Conservation (phyloP, 2,113 vertebrate genomes). For the Notothenia rossii region DNA sequence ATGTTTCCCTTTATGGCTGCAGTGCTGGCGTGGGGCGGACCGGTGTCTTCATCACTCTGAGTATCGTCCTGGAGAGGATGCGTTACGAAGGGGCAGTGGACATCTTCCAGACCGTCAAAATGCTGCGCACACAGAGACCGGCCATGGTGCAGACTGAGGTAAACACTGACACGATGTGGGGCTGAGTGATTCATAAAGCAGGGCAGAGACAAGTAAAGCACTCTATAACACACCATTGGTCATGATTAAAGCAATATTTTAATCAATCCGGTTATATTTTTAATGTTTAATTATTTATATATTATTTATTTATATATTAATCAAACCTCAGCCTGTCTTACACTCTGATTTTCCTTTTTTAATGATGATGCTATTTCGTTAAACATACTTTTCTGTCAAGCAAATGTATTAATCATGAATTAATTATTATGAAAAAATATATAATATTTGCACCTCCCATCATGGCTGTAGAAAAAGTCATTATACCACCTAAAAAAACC, state of each 20-base stretch:
- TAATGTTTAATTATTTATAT: no score
- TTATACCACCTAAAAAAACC: not conserved
- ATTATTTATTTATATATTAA: no score
- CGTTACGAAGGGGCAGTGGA: conserved; percentile 99
- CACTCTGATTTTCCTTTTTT: not conserved
- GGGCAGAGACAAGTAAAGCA: not conserved
- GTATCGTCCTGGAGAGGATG: conserved; percentile 98
- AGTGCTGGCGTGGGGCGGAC: conserved; percentile 97
- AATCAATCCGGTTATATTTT: not conserved
- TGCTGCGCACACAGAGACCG: conserved; percentile 97
- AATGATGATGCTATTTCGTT: not conserved
- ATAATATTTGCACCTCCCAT: not conserved
- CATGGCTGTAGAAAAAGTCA: not conserved
- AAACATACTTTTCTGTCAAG: not conserved
- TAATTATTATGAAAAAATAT: not conserved
- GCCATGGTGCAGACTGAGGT: conserved; percentile 99
- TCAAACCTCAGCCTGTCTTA: not conserved
- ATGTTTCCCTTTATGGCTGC: conserved; percentile 23
- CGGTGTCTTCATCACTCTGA: conserved; percentile 96
- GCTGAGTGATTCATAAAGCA: conserved; percentile 1
- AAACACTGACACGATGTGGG: conserved; percentile 23
- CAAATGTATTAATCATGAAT: no score
- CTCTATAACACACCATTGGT: not conserved
- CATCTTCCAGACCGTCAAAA: conserved; percentile 99
- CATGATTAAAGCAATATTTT: not conserved